Evolutionary conservation across 2,113 vertebrate species (phyloP), one percentile per base, ranked within the genome.

Genomic region (Suricata suricatta): DNA sequence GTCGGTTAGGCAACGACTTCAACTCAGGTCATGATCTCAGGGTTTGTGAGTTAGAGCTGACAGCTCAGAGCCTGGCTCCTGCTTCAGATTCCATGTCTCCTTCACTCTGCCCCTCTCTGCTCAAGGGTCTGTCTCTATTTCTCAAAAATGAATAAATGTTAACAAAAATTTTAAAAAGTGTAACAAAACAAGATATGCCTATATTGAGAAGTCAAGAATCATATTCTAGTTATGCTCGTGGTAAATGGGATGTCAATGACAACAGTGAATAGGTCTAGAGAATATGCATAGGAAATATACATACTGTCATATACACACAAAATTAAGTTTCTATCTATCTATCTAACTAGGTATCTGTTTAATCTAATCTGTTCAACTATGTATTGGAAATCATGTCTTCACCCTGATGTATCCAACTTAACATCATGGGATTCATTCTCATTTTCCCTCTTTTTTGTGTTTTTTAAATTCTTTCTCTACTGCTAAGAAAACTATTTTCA

Each of bases 191-290:
- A 47, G 41, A 15, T 17, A 47, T 31, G 7, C 15, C 41, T 47
- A 15, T 77, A 47, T n/a, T 93, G n/a, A 69, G 6, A 95, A 97
- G 17, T 63, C 8, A 91, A 95, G 35, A 93, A 52, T 16, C 79
- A 0, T 38, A 11, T 71, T 84, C 15, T 93, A 33, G 5, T 47
- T 71, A 64, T 38, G 50, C 2, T 76, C 16, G 41, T 29, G 2
- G 64, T 35, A 7, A 77, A 16, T 74, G 5, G 66, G 21, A 3
- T 66, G 3, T 69, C 38, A 52, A 11, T 93, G 41, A 31, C 33
- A 74, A 11, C 0, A 10, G 17, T 23, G 5, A 33, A 41, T 50
- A 72, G 2, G 47, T 7, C 3, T 8, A 23, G 11, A 10, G 13
- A 81, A 23, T 74, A 44, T 3, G 50, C 17, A 8, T 27, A 57